phyloP scores from a whole-genome alignment of 2,797 vertebrate genomes.

The Emydoidea blandingii region DNA sequence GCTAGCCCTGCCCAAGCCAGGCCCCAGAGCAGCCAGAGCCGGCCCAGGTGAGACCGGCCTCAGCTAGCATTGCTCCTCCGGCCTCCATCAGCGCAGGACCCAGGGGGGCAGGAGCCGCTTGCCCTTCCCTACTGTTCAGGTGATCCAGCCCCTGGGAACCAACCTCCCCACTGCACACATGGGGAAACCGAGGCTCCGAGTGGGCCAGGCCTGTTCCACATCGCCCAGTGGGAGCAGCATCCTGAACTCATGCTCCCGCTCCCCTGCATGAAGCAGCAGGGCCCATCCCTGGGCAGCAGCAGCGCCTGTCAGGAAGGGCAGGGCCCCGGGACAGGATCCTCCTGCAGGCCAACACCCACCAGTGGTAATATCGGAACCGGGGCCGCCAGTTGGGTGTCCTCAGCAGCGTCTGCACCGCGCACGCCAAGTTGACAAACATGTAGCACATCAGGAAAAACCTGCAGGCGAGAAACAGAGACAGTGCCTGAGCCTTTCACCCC shows the following conservation, averaged over 20 bases:
- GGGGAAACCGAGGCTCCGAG: background rate
- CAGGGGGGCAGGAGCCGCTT: no score
- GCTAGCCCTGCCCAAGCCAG: background rate
- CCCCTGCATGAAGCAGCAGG: background rate
- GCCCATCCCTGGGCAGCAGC: background rate
- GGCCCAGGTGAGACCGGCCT: no score
- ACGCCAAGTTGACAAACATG: constrained; percentile 99
- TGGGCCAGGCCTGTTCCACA: background rate
- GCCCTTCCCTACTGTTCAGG: no score
- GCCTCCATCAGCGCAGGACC: accelerated
- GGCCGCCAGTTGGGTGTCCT: constrained; percentile 98
- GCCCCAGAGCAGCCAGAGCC: accelerated
- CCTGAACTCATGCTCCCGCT: background rate
- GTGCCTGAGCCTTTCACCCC: background rate
- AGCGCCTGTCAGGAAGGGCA: background rate
- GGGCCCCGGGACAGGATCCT: background rate
- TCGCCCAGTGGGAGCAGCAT: no score
- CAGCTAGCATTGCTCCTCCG: background rate
- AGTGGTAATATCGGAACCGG: constrained; percentile 98
- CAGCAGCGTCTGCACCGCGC: constrained; percentile 94
- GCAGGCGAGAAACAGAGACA: background rate
- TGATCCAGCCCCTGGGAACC: no score
- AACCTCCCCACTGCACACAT: background rate
- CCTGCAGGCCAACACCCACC: constrained; percentile 83
- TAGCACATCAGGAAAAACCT: constrained; percentile 99